Conservation (phyloP, 2,888 invertebrate species). For the Aporophyla nigra region DNA sequence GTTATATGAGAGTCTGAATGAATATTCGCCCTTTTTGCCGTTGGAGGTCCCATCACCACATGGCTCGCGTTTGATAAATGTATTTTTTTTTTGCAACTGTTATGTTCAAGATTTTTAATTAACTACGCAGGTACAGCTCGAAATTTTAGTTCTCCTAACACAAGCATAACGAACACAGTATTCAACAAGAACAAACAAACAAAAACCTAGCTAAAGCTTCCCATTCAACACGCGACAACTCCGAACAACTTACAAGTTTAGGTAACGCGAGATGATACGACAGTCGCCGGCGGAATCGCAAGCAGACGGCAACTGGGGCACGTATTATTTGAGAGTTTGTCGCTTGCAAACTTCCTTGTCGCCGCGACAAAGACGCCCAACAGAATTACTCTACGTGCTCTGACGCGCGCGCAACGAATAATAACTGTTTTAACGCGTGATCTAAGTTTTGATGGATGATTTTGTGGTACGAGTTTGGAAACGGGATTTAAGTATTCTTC, state of each 20-base stretch:
- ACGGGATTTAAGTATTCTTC: neutral
- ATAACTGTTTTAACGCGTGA: constrained; percentile 61
- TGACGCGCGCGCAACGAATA: constrained; percentile 65
- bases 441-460: constrained; percentile 52
- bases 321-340: constrained; percentile 75
- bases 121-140: neutral
- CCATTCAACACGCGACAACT: constrained; percentile 58
- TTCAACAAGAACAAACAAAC: constrained; percentile 51
- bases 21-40: neutral
- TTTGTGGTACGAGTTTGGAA: constrained; percentile 17
- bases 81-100: neutral
- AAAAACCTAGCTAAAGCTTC: constrained; percentile 58
- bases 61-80: no score
- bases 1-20: neutral
- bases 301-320: constrained; percentile 67
- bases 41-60: neutral
- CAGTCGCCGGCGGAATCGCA: constrained; percentile 69
- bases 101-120: neutral
- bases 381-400: constrained; percentile 73
- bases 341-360: constrained; percentile 70
- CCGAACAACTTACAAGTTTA: constrained; percentile 69
- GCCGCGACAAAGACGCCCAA: constrained; percentile 70
- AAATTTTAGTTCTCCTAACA: constrained; percentile 12
- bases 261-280: constrained; percentile 71
- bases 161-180: constrained; percentile 12